A percentile compares a stretch with the other conserved stretches of the same genome.
Evolutionary conservation across 2,888 invertebrate species (phyloP).

Genomic region (Phengaris arion): DNA sequence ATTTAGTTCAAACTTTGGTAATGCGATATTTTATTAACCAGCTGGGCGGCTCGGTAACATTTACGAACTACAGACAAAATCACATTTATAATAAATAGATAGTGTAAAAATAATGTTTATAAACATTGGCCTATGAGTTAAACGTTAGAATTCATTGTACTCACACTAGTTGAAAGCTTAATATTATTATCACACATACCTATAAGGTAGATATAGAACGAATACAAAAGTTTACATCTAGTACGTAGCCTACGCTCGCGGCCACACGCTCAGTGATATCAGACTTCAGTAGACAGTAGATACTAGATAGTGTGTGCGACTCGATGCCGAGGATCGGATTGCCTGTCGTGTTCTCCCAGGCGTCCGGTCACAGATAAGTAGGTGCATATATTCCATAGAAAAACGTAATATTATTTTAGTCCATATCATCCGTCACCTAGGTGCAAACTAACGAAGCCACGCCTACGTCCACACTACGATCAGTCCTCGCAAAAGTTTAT

Average conservation of each 20-base stretch:
- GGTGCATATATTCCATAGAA: conserved; percentile 18
- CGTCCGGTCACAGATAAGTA: conserved; percentile 33
- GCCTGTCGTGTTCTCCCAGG: conserved; percentile 35
- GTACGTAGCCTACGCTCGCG: conserved; percentile 48
- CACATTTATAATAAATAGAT: conserved; percentile 69
- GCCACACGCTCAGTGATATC: conserved; percentile 30
- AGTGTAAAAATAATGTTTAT: conserved; percentile 78
- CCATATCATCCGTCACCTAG: conserved; percentile 5
- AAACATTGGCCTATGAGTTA: conserved; percentile 74
- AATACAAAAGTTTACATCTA: conserved; percentile 68
- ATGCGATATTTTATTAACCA: conserved; percentile 43
- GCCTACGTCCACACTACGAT: conserved; percentile 21
- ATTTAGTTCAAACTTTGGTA: conserved; percentile 5
- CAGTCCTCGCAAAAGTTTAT: conserved; percentile 23
- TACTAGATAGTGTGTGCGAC: conserved; percentile 40
- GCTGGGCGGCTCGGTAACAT: conserved; percentile 61
- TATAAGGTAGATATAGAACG: conserved; percentile 68
- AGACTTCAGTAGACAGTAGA: conserved; percentile 41
- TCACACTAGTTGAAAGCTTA: conserved; percentile 76
- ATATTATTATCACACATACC: conserved; percentile 77
- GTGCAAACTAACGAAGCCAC: conserved; percentile 29
- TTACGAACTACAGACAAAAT: conserved; percentile 69
- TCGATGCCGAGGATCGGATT: conserved; percentile 41
- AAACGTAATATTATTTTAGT: neutral
- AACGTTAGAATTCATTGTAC: conserved; percentile 72